Conservation (phyloP, 1,140 invertebrate species). For the Ooceraea biroi region DNA sequence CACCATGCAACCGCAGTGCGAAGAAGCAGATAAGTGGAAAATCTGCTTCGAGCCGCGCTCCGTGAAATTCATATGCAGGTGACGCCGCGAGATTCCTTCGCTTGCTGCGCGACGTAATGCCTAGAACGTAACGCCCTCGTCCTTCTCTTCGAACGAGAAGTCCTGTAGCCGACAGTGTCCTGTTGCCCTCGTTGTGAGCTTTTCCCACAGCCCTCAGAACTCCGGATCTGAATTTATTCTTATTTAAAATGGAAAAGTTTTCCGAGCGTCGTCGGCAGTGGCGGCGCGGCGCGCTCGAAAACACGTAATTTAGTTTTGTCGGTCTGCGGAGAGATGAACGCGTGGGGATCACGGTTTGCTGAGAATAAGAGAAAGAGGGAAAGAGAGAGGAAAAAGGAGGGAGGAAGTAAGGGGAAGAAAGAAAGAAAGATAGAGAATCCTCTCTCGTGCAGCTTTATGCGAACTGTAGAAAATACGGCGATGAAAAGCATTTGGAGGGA, state of each 20-base stretch:
- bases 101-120: not conserved
- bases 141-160: not conserved
- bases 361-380: not conserved
- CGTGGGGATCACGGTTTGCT: conserved; percentile 17
- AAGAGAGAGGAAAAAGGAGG: not conserved
- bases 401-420: not conserved
- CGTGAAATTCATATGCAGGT: conserved; percentile 60
- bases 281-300: conserved; percentile 69
- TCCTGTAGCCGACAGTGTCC: conserved; percentile 50
- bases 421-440: conserved; percentile 30
- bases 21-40: conserved; percentile 45
- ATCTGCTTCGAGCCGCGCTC: conserved; percentile 40
- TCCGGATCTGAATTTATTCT: conserved; percentile 81
- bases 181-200: conserved; percentile 10
- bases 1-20: conserved; percentile 11
- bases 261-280: conserved; percentile 37
- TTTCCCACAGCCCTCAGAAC: conserved; percentile 37
- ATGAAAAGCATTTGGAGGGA: conserved; percentile 23
- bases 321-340: conserved; percentile 55
- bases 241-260: conserved; percentile 84
- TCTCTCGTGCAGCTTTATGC: conserved; percentile 34
- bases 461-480: conserved; percentile 45
- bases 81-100: conserved; percentile 39
- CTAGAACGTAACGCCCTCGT: not conserved
- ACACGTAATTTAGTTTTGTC: conserved; percentile 81